Percentiles rank a stretch among this genome's conserved stretches.
Evolutionary conservation across 2,797 vertebrate species (phyloP).

Genomic region (Chelidonichthys spinosus): DNA sequence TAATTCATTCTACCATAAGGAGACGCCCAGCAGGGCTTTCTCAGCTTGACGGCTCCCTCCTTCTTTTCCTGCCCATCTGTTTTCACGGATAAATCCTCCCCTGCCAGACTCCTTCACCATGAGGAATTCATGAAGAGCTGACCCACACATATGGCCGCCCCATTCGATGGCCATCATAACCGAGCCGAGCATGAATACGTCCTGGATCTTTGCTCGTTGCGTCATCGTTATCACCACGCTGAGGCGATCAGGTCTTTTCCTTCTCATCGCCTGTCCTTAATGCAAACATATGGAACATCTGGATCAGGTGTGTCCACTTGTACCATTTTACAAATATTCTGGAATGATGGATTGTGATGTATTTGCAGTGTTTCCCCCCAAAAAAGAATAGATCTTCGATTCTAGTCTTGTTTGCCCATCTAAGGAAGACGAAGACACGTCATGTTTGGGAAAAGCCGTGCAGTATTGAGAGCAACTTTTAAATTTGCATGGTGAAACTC

Average conservation of each 20-base stretch:
- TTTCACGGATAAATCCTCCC: constrained; percentile 73
- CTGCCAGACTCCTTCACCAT: constrained; percentile 68
- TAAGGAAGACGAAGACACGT: constrained; percentile 2
- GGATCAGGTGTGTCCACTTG: neutral
- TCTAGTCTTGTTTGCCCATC: constrained; percentile 5
- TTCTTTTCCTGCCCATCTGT: constrained; percentile 80
- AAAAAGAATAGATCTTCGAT: neutral
- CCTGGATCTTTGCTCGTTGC: constrained; percentile 46
- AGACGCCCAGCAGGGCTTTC: constrained; percentile 68
- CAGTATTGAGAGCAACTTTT: neutral
- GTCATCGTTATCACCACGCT: constrained; percentile 19
- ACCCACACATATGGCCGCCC: constrained; percentile 78
- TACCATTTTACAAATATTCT: neutral
- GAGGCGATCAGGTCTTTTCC: constrained; percentile 48
- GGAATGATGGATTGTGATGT: neutral
- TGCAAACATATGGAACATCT: neutral
- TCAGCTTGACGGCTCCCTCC: constrained; percentile 74
- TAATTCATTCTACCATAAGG: constrained; percentile 71
- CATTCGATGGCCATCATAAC: constrained; percentile 60
- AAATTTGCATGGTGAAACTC: constrained; percentile 10
- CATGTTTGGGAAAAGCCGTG: neutral
- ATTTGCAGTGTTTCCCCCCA: neutral
- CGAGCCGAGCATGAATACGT: constrained; percentile 52
- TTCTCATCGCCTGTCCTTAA: constrained; percentile 19
- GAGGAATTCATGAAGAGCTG: constrained; percentile 74